Base-by-base conservation (phyloP, 2,888 invertebrate species). In the Shargacucullia verbasci region DNA sequence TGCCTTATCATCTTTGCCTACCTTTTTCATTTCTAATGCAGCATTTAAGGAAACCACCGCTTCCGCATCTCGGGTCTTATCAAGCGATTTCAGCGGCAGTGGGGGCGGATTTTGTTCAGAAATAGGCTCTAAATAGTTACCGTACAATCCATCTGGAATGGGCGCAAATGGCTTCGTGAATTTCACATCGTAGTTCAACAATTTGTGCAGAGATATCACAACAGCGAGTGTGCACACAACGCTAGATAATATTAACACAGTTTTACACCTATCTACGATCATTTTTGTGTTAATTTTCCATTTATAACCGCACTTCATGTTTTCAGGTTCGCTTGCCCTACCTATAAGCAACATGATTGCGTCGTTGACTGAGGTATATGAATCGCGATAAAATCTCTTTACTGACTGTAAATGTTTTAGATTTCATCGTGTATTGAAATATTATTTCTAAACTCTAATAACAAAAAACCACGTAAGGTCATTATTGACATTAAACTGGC, bases 1-100 rank as follows among this genome's bases (percentile, higher is more conserved):
- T 0, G 99, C 98, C 89, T 98, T 98, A 50, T 97, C 97, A 49
- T 95, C 91, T 85, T 98, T 99, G 4, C 98, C 98, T 35, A 95
- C 92, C 48, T 95, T 94, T 81, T 97, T 96, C 96, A 98, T 97
- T 70, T 98, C 98, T 67, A 97, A 85, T 0, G 98, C 99, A 41
- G 98, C 95, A 71, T 97, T 96, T 50, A 99, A 86, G 0, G 98
- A 97, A 35, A 96, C 96, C n/a, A 98, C 93, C 0, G 98, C 98
- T 92, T 99, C 99, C 0, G 93, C 88, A 68, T 94, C 90, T 13
- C 87, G 76, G 11, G 87, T 87, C 47, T 76, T 84, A 49, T 92
- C 89, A 1, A 72, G 63, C 11, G 66, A 52, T 63, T 79, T 87
- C 1, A 77, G 63, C 12, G 73, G 46, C 1, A 77, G 64, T 12